Conservation (phyloP, 2,113 vertebrate species). For the Melanostigma gelatinosum region DNA sequence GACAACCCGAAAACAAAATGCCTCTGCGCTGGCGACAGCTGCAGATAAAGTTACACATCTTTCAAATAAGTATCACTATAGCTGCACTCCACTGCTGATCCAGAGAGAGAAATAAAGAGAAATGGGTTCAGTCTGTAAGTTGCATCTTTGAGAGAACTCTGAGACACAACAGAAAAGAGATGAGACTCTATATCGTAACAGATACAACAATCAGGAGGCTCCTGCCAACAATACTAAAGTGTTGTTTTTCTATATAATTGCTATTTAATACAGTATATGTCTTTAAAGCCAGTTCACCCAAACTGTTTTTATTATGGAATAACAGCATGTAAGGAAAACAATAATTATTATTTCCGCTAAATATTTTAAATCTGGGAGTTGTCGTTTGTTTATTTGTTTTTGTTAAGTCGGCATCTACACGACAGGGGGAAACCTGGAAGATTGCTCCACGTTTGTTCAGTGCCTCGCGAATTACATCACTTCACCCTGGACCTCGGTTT, state of each 20-base stretch:
- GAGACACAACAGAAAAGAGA: not conserved
- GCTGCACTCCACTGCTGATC: not conserved
- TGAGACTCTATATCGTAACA: not conserved
- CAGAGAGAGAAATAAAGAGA: not conserved
- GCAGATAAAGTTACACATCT: not conserved
- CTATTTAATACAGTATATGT: not conserved
- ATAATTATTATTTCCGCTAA: not conserved
- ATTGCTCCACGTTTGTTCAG: slow-evolving; percentile 5
- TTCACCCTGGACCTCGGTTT: slow-evolving; percentile 34
- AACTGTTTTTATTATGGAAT: not conserved
- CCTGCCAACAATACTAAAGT: not conserved
- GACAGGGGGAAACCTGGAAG: slow-evolving; percentile 4
- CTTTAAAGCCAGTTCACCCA: not conserved
- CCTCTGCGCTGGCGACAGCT: not conserved
- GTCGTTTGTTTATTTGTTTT: not conserved
- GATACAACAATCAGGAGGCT: not conserved
- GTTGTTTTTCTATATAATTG: not conserved
- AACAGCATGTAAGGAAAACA: not conserved
- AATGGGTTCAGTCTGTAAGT: not conserved
- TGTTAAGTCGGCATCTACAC: not conserved
- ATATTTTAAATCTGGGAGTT: not conserved
- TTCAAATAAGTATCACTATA: not conserved
- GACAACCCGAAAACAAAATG: not conserved
- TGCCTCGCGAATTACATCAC: slow-evolving; percentile 28
- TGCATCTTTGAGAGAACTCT: not conserved